A percentile compares a stretch with the other conserved stretches of the same genome.
phyloP scores from a whole-genome alignment of 2,797 vertebrate genomes.

The Gymnoscopelus braueri region DNA sequence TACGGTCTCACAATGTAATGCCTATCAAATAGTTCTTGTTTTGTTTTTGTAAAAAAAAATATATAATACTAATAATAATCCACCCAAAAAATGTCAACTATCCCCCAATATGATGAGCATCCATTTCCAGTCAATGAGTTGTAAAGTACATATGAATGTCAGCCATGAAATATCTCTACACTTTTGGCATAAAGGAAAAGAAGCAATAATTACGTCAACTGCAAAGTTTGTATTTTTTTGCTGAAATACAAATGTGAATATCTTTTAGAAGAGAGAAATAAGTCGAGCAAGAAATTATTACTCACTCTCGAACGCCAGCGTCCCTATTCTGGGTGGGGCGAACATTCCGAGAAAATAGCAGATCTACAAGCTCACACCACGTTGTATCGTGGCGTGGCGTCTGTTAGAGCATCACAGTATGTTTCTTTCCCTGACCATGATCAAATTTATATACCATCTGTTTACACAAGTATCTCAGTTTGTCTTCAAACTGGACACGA shows the following conservation, averaged over 20 bases:
- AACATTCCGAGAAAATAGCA: no score
- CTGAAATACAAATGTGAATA: not conserved
- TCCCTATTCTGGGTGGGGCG: no score
- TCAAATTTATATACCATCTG: not conserved
- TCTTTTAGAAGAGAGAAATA: no score
- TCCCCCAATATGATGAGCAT: not conserved
- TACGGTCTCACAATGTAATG: not conserved
- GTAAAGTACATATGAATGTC: constrained; percentile 44
- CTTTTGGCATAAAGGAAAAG: constrained; percentile 38
- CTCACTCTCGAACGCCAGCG: no score
- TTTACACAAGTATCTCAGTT: not conserved
- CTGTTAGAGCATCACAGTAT: constrained; percentile 12
- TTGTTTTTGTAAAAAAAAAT: constrained; percentile 9
- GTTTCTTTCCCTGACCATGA: not conserved
- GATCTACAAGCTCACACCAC: no score
- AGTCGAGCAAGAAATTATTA: no score
- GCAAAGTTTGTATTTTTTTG: constrained; percentile 38
- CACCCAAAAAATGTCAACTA: no score
- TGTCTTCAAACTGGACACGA: not conserved
- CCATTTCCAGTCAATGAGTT: constrained; percentile 18
- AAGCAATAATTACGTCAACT: constrained; percentile 63
- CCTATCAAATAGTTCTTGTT: not conserved
- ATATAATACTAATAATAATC: constrained; percentile 15
- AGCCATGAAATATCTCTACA: constrained; percentile 43
- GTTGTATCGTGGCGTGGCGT: not conserved